Conservation (phyloP, 2,113 vertebrate species). For the Trinectes maculatus region DNA sequence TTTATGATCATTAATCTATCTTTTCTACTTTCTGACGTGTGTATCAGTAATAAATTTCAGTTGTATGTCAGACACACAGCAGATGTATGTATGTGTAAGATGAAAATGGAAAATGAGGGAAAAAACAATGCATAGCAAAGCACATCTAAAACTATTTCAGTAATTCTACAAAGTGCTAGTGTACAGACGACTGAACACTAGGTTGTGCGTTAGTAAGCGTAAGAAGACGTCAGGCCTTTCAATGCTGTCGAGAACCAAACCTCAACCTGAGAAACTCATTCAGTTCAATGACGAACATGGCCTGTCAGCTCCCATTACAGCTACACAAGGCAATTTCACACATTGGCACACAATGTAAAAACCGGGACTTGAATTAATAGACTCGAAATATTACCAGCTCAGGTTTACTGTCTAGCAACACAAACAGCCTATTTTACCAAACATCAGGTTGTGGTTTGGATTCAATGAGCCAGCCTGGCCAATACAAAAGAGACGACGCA, state of each 20-base stretch:
- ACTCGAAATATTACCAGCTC: not conserved
- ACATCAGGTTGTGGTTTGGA: slow-evolving; percentile 38
- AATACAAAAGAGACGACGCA: slow-evolving; percentile 11
- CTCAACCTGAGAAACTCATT: slow-evolving; percentile 36
- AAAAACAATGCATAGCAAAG: not conserved
- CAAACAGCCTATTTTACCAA: not conserved
- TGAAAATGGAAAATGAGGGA: not conserved
- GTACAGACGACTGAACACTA: slow-evolving; percentile 52
- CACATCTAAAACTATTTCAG: slow-evolving; percentile 2
- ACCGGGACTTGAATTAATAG: slow-evolving; percentile 7
- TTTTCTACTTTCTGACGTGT: not conserved
- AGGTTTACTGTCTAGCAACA: not conserved
- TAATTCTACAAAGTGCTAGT: slow-evolving; percentile 45
- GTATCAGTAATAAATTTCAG: not conserved
- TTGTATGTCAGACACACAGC: slow-evolving; percentile 10
- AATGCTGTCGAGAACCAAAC: slow-evolving; percentile 11
- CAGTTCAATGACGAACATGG: slow-evolving; percentile 8
- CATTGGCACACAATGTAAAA: not conserved
- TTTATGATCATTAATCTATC: not conserved
- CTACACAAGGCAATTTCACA: slow-evolving; percentile 17
- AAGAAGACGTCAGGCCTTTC: slow-evolving; percentile 25
- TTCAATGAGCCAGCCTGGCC: not conserved
- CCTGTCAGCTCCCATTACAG: slow-evolving; percentile 13
- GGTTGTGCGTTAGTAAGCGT: slow-evolving; percentile 54
- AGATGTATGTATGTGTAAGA: not conserved